A percentile compares a stretch with the other conserved stretches of the same genome.
Conservation (phyloP, 23 tunicate species). For the Diplosoma virens region DNA sequence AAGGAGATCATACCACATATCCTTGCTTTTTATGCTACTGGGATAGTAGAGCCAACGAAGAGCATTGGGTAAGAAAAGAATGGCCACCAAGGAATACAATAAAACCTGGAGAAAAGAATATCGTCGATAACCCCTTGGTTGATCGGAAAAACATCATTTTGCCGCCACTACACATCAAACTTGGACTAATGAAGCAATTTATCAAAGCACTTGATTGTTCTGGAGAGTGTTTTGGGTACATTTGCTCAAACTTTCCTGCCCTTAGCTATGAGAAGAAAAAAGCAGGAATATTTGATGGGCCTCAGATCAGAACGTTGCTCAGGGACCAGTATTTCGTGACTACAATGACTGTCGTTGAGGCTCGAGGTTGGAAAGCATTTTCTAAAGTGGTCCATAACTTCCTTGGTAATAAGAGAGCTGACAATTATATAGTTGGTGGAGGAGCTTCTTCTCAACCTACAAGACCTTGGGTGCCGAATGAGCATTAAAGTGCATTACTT, state of each 20-base stretch:
- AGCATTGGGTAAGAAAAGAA: constrained; percentile 22
- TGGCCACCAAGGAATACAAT: constrained; percentile 18
- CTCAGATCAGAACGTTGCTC: constrained; percentile 29
- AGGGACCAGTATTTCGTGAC: constrained; percentile 23
- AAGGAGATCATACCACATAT: constrained; percentile 18
- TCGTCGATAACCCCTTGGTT: constrained; percentile 13
- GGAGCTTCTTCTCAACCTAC: constrained; percentile 34
- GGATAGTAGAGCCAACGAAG: constrained; percentile 13
- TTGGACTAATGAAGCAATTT: constrained; percentile 31
- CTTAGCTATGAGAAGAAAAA: constrained; percentile 35
- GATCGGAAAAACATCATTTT: constrained; percentile 17
- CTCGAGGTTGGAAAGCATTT: constrained; percentile 38
- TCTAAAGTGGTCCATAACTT: constrained; percentile 27
- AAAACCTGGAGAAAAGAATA: constrained; percentile 15
- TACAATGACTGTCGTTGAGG: constrained; percentile 29
- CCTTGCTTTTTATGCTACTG: constrained; percentile 8
- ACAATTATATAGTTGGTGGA: constrained; percentile 19
- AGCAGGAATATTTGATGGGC: constrained; percentile 31
- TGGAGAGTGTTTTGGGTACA: constrained; percentile 28
- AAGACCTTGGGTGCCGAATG: constrained; percentile 13
- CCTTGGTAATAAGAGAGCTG: constrained; percentile 35
- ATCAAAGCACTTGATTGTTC: constrained; percentile 24
- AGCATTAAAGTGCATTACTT: constrained; percentile 30
- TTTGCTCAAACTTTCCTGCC: constrained; percentile 27
- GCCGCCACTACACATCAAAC: constrained; percentile 23